phyloP scores from a whole-genome alignment of 2,888 invertebrate species.

The Callosobruchus maculatus region DNA sequence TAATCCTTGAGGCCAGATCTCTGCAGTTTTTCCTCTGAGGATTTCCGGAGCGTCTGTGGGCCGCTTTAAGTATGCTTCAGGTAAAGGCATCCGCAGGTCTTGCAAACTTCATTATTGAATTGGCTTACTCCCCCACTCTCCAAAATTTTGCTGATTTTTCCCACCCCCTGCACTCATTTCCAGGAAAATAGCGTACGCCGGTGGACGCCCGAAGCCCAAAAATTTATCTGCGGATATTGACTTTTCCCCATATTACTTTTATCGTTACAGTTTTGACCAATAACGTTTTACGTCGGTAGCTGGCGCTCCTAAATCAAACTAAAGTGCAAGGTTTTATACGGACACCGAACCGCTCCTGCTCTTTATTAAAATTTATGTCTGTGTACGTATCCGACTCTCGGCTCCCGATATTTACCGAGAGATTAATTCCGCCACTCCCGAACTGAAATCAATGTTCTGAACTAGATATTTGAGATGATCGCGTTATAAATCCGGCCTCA shows the following conservation, averaged over 20 bases:
- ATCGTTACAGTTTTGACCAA: conserved; percentile 13
- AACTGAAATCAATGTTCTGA: conserved; percentile 14
- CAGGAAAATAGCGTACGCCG: too few relatives aligned
- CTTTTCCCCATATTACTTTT: conserved; percentile 10
- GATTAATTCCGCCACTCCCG: conserved; percentile 14
- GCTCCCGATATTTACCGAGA: conserved; percentile 15
- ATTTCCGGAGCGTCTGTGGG: too few relatives aligned
- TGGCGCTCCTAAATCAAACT: conserved; percentile 20
- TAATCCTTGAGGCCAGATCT: too few relatives aligned
- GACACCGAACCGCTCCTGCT: conserved; percentile 15
- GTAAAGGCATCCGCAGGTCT: too few relatives aligned
- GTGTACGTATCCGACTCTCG: conserved; percentile 16
- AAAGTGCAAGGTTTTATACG: conserved; percentile 19
- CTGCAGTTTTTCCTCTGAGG: too few relatives aligned
- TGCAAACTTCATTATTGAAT: too few relatives aligned
- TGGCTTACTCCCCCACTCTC: too few relatives aligned
- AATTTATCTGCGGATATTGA: background rate
- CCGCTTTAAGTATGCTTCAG: too few relatives aligned
- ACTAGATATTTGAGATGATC: conserved; percentile 11
- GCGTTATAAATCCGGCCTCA: conserved; percentile 4
- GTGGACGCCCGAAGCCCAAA: too few relatives aligned
- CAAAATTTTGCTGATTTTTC: too few relatives aligned
- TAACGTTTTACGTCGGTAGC: conserved; percentile 19
- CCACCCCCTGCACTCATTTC: background rate
- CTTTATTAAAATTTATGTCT: conserved; percentile 21